Percentiles rank a stretch among this genome's conserved stretches.
Evolutionary conservation across 2,113 vertebrate species (phyloP).

Genomic region (Limnothrissa miodon): DNA sequence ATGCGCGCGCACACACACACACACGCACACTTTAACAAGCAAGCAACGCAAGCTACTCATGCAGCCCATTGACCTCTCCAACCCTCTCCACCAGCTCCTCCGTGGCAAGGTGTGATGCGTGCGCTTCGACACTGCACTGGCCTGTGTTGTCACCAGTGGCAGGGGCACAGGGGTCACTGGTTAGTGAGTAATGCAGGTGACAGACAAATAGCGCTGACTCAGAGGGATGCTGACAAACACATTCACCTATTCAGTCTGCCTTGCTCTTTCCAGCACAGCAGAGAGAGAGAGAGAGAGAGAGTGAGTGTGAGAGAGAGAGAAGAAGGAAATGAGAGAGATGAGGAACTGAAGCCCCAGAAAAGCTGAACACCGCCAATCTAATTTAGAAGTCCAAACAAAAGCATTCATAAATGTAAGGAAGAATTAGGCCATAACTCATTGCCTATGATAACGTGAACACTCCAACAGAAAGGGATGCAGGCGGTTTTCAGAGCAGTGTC

Average conservation of each 20-base stretch:
- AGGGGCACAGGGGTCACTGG: background rate
- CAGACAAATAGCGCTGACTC: background rate
- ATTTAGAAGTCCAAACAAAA: no score
- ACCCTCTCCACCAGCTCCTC: background rate
- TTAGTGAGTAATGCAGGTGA: no score
- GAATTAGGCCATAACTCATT: no score
- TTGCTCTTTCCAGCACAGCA: background rate
- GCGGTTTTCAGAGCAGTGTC: no score
- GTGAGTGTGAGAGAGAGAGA: background rate
- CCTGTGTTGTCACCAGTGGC: no score
- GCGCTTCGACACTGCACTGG: background rate
- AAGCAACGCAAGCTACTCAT: no score
- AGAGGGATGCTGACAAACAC: background rate
- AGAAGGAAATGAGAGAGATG: no score
- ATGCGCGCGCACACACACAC: slow-evolving; percentile 3
- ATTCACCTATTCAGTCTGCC: background rate
- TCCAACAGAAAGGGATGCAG: no score
- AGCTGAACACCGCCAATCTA: no score
- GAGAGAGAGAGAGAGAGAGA: background rate
- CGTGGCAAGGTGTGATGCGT: background rate
- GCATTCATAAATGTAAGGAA: no score
- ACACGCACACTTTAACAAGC: background rate
- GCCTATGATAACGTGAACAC: no score
- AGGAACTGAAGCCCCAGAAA: no score
- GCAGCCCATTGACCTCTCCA: background rate